Evolutionary conservation across 1,140 invertebrate genomes (phyloP), one percentile per base, ranked within the genome.

Genomic region (Drosophila tristis): DNA sequence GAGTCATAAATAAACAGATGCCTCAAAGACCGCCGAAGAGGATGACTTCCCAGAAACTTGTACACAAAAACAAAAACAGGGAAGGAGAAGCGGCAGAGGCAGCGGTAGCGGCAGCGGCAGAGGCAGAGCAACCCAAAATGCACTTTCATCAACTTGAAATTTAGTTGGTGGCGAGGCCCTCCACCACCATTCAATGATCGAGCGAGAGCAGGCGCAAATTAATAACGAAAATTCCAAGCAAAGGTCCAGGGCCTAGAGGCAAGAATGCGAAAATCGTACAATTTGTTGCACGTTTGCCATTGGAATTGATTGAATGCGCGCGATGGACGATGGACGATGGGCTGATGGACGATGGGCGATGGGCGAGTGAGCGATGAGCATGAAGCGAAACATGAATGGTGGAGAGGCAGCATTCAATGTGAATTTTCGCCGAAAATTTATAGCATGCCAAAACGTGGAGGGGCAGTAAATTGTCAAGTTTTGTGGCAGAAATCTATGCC

Each of bases 221-320:
- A 86, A 86, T 86, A 86, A 78, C 74, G 78, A 66, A 85, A 70
- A 74, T 31, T 26, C 15, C 23, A 16, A 23, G 39, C 11, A 43
- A 2, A 62, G 35, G 56, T 44, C 61, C 44, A 8, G 9, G 35
- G 45, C 7, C 26, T 43, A 25, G 35, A n/a, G 59, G 26, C 50
- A 51, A 59, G 50, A 58, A 47, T 57, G 59, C 77, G 77, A 76
- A 80, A 80, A 72, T 60, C 60, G 56, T 45, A 79, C 58, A 79
- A 74, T 80, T 79, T 84, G 71, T 84, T 65, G 78, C 80, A 76
- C 76, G 63, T 76, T 74, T 79, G 80, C 72, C 80, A 80, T 80
- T 84, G 79, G 63, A 77, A 85, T 85, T 85, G 80, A 85, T 85
- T 87, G 81, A 86, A 86, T 63, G 77, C 62, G 61, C 39, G 50